Evolutionary conservation across 2,888 invertebrate species (phyloP), one percentile per base, ranked within the genome.

Genomic region (Mesorhabditis spiculigera): DNA sequence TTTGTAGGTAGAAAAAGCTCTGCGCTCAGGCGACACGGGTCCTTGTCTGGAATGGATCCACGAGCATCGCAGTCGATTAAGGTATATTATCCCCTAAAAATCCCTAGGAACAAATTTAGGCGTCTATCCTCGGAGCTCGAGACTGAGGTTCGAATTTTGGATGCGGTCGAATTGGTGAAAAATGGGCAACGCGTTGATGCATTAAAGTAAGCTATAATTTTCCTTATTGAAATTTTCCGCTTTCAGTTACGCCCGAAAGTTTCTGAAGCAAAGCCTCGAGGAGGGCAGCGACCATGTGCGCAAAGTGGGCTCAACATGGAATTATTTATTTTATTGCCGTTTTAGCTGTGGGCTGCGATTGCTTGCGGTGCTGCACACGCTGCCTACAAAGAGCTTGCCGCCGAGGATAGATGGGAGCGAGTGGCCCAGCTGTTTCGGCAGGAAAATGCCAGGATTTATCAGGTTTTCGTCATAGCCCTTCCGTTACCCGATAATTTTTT

Each of bases 361-460:
- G 73, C 73, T 5, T 41, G 63, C 4, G 63, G 69, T 6, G 70
- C 74, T 13, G 64, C 66, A 6, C 64, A 65, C 28, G 44, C 65
- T 0, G 86, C 86, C 6, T 89, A 88, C 79, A 85, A 86, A 82
- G 89, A 89, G 67, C 85, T 90, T 70, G 84, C 90, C 58, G 89
- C 89, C 78, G 88, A 88, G 42, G 90, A 92, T n/a, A 89, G 91
- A 75, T 98, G 96, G 96, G 89, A 91, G 69, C 90, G 90, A 78
- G 89, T 97, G 74, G 92, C 94, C 75, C 90, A 91, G 77, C 93
- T 95, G 88, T 98, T 98, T 88, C 91, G 95, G 61, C 90, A 91
- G 83, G 96, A 95, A 87, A 95, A 96, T 88, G 94, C 93, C 86
- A 91, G 93, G 73, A 90, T 97, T 75, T 95, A 94, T 88, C 96